Base-by-base conservation (phyloP, 1,140 invertebrate genomes). In the Acromyrmex charruanus region DNA sequence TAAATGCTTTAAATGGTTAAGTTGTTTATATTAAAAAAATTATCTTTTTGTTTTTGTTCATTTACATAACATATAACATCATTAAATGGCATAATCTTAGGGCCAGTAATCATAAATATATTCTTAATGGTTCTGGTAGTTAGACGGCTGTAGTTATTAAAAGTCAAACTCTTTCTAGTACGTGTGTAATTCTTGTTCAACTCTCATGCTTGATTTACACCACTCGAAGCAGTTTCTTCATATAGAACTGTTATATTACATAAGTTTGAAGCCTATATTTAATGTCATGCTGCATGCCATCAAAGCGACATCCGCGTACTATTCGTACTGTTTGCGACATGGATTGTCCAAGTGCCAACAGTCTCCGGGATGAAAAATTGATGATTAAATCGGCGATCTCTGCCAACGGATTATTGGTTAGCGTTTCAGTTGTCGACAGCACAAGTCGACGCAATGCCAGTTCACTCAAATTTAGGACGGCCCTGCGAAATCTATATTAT, bases 401-500 rank as follows among this genome's bases (percentile, higher is more conserved):
- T 74, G 51, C 68, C 68, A 49, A 61, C 39, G 80, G 55, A 14
- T 84, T 61, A 31, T 82, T 61, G 39, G 55, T 49, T n/a, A 61
- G 55, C 80, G 39, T 35, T 21, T 82, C 53, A 74, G 35, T 82
- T 72, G 63, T 44, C 21, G n/a, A 69, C 53, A 9, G 44, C 4
- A 65, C 59, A 31, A 80, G 31, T 77, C 63, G 49, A n/a, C 49
- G 69, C 49, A 53, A 66, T 59, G 66, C 9, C 66, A 69, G 14
- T 51, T 49, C 7, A 9, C 53, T 9, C 44, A 53, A 59, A 79
- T 69, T 77, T 77, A 59, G 72, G 31, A 35, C 51, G 77, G 82
- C 77, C 77, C 87, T 81, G 90, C 77, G 55, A 82, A 49, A 31
- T 3, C 69, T 49, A 25, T 72, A 74, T 86, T 61, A 81, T 44